A percentile compares a stretch with the other conserved stretches of the same genome.
These are phyloP conservation scores for Eupsittula cactorum DNA, from an alignment of 2,113 vertebrate genomes.

Conservation along the genomic window DNA sequence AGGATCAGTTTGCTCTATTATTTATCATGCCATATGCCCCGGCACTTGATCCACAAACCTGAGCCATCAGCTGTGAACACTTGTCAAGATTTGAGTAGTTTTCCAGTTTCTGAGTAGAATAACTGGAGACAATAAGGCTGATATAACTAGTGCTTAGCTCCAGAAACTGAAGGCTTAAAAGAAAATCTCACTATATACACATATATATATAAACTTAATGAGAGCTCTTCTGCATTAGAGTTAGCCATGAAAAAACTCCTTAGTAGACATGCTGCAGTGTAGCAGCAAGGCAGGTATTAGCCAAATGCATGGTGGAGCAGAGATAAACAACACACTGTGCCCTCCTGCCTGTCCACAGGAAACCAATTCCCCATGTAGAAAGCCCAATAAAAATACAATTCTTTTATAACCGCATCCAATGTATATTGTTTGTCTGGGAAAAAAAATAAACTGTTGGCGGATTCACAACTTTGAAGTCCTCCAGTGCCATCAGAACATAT, in stretches of 20 bases:
- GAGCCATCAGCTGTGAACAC: constrained; percentile 7
- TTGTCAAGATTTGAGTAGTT: not conserved
- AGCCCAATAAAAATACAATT: not conserved
- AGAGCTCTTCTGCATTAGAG: not conserved
- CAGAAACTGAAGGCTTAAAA: not conserved
- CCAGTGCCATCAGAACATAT: constrained; percentile 4
- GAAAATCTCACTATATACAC: not conserved
- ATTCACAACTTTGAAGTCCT: not conserved
- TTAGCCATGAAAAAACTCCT: not conserved
- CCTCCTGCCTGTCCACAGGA: constrained; percentile 20
- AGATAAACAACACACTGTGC: constrained; percentile 16
- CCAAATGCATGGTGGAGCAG: not conserved
- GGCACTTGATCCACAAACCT: not conserved
- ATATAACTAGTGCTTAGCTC: not conserved
- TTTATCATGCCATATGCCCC: not conserved
- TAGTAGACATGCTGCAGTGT: not conserved
- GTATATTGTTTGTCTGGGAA: not conserved
- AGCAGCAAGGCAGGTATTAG: not conserved
- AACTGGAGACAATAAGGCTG: not conserved
- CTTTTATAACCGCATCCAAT: not conserved
- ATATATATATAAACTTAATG: not conserved
- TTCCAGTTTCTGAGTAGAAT: constrained; percentile 6
- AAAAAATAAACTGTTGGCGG: not conserved
- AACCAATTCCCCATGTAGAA: not conserved
- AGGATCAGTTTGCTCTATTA: not conserved